Base-by-base conservation (phyloP, 2,888 invertebrate species). In the Sesia apiformis region DNA sequence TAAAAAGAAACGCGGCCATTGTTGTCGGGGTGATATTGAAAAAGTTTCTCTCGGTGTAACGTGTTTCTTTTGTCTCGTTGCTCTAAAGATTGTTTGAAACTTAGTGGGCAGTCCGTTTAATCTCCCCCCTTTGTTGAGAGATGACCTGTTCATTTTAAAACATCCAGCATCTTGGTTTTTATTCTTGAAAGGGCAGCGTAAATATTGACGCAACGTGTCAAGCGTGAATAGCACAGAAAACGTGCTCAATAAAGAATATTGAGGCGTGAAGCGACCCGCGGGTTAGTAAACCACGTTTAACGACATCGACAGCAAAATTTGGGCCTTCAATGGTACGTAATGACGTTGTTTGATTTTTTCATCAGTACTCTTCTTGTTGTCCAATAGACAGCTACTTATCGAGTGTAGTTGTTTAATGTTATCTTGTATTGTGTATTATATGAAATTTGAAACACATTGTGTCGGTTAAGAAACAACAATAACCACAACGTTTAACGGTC, bases 21-120 rank as follows among this genome's bases (percentile, higher is more conserved):
- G 84, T 87, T 81, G 69, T 71, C 63, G 67, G 64, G 63, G 61
- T 63, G 74, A 81, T 83, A 86, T 84, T 84, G 79, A 80, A 82
- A 86, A 85, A 84, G 78, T 81, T 85, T 79, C 67, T 70, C 70
- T 65, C 67, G 60, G 62, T 67, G 69, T 72, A 72, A 71, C 70
- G 74, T 66, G 65, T 64, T 67, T 70, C 67, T 78, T 81, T 81
- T 81, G 70, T 76, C 65, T 82, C 74, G 67, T 76, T 80, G 59
- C 76, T 79, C 69, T 72, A 74, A 73, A 74, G 78, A 81, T 79
- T 73, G 70, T 78, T 73, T 38, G 63, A 74, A 76, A 78, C 73
- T 79, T 77, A 67, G 75, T 75, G 72, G 67, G 70, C 65, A 72
- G 74, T 58, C 69, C 63, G 67, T 74, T 71, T 74, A 78, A 74